Percentiles rank a stretch among this genome's conserved stretches.
phyloP scores from a whole-genome alignment of 2,113 vertebrate species.

The Nycticryphes semicollaris region DNA sequence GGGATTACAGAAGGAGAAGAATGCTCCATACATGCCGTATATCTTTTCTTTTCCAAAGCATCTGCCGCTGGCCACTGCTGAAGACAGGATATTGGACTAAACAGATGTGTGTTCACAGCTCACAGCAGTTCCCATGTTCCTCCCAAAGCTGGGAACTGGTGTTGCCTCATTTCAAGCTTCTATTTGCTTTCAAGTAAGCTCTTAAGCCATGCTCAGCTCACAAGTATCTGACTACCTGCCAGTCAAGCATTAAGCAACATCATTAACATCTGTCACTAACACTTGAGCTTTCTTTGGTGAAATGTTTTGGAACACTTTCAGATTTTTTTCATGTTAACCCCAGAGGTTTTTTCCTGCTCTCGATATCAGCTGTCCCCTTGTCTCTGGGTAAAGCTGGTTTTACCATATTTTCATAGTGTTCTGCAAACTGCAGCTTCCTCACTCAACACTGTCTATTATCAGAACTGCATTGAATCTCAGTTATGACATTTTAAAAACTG shows the following conservation, averaged over 20 bases:
- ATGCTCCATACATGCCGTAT: background rate
- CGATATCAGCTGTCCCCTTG: background rate
- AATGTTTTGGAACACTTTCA: constrained; percentile 7
- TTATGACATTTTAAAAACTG: background rate
- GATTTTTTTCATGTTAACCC: background rate
- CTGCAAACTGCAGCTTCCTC: background rate
- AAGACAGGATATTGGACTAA: background rate
- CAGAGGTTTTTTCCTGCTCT: background rate
- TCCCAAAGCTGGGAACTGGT: background rate
- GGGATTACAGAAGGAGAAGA: background rate
- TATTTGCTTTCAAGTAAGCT: constrained; percentile 46
- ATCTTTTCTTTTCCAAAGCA: constrained; percentile 30
- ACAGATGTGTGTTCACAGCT: background rate
- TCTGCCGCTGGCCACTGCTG: background rate
- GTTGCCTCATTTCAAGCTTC: constrained; percentile 37
- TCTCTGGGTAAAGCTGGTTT: background rate
- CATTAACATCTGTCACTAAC: constrained; percentile 46
- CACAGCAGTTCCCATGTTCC: background rate
- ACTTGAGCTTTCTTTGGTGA: constrained; percentile 17
- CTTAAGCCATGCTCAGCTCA: background rate
- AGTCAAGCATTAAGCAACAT: constrained; percentile 42
- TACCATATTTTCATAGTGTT: background rate
- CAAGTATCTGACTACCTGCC: constrained; percentile 50
- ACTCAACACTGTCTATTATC: background rate
- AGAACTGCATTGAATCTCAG: background rate